Percentiles rank a stretch among this genome's conserved stretches.
These are phyloP conservation scores for Ceramica pisi DNA, from an alignment of 2,888 invertebrate species.

Conservation along the genomic window DNA sequence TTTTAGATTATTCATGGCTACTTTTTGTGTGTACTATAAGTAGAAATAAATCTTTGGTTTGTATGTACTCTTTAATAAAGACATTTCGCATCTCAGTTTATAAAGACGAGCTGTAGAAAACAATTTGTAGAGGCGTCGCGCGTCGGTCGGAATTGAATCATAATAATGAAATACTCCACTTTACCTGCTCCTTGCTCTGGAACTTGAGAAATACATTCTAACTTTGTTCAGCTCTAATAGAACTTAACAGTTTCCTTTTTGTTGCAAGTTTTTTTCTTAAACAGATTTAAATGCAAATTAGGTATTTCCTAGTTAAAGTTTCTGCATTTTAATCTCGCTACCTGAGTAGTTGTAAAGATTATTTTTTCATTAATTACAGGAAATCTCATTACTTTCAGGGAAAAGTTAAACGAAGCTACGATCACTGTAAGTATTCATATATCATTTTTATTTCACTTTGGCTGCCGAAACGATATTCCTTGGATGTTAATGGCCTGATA, in stretches of 20 bases:
- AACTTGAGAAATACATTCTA: slow-evolving; percentile 54
- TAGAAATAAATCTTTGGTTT: background rate
- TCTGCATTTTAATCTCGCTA: slow-evolving; percentile 13
- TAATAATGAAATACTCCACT: slow-evolving; percentile 55
- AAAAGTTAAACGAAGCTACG: slow-evolving; percentile 63
- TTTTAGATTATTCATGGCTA: background rate
- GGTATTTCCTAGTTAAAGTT: slow-evolving; percentile 37
- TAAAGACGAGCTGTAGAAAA: slow-evolving; percentile 29
- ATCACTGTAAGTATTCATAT: slow-evolving; percentile 67
- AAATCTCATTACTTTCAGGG: slow-evolving; percentile 63
- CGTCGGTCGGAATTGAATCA: slow-evolving; percentile 55
- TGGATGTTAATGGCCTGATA: slow-evolving; percentile 44
- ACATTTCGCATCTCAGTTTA: background rate
- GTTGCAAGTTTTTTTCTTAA: slow-evolving; percentile 39
- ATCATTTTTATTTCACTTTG: slow-evolving; percentile 52
- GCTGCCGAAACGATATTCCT: slow-evolving; percentile 16
- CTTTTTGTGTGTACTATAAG: background rate
- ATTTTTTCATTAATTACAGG: slow-evolving; percentile 60
- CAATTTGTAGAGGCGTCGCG: slow-evolving; percentile 51
- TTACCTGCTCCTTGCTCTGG: slow-evolving; percentile 32
- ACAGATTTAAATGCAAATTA: slow-evolving; percentile 56
- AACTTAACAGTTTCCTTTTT: slow-evolving; percentile 49
- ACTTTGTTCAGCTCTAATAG: slow-evolving; percentile 50
- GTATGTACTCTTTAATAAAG: background rate
- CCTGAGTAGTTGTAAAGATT: slow-evolving; percentile 4